Evolutionary conservation across 2,113 vertebrate genomes (phyloP), one percentile per base, ranked within the genome.

Genomic region (Phalacrocorax carbo): DNA sequence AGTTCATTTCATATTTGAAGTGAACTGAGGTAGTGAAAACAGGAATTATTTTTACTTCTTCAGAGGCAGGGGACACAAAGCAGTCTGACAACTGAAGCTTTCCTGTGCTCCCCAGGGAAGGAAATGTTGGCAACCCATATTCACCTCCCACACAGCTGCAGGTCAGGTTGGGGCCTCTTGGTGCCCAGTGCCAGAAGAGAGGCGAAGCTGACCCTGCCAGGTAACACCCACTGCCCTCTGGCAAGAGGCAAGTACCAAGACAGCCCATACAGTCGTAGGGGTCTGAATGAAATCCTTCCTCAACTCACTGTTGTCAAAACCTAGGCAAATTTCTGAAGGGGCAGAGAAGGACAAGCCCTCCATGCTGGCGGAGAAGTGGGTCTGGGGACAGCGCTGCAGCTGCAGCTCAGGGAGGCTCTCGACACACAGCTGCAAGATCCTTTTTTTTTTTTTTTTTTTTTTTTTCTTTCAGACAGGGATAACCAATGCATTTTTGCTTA

Each of bases 251-350:
- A 40, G n/a, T 46, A 60, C 68, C 40, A 16, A 5, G 1, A 38
- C 26, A 75, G 36, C 55, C 40, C 36, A 48, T 2, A 0, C 2
- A 1, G 36, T n/a, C 5, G 2, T 5, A 66, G 10, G 8, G 10
- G 11, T 23, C 69, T 26, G 32, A 85, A 69, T 22, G 13, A 90
- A 49, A 72, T 29, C 54, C 8, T 42, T 82, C 38, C 36, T 65
- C 48, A 54, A 1, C 16, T 57, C 70, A 49, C 8, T 11, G 29
- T n/a, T 79, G 40, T 22, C 48, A 76, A 61, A 90, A 64, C 32
- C 23, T 23, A 19, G 18, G 44, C 30, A 81, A 61, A 65, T 69
- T 29, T 61, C 40, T 23, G 44, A 62, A 73, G 7, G 15, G 11
- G 9, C 57, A 79, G 57, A 62, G 38, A 49, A 88, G 32, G 36